Percentiles rank a stretch among this genome's conserved stretches.
Evolutionary conservation across 2,113 vertebrate species (phyloP).

Genomic region (Hemichromis elongatus): DNA sequence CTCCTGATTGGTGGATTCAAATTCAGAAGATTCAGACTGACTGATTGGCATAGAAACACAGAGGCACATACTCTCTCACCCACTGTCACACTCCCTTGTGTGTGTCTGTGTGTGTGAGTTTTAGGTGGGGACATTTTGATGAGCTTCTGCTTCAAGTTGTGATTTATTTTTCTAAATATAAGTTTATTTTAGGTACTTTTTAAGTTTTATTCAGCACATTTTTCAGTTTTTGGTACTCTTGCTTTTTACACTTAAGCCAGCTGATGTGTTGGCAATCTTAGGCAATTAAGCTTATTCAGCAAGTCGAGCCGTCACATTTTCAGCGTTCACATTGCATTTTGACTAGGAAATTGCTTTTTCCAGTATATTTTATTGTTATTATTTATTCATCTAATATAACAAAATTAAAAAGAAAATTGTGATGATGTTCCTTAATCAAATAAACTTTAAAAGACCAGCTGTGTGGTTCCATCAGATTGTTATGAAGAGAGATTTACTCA

Average conservation of each 20-base stretch:
- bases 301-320: not conserved
- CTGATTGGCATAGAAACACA: not conserved
- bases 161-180: not conserved
- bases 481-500: conserved; percentile 55
- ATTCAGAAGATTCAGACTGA: not conserved
- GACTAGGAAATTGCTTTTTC: not conserved
- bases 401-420: not conserved
- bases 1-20: not conserved
- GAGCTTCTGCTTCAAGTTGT: not conserved
- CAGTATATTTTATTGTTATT: not conserved
- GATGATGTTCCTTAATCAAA: not conserved
- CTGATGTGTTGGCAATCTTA: not conserved
- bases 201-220: not conserved
- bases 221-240: not conserved
- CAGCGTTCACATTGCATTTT: not conserved
- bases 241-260: not conserved
- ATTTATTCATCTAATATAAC: not conserved
- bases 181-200: not conserved
- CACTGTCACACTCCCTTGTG: not conserved
- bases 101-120: not conserved
- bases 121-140: not conserved
- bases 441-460: not conserved
- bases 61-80: not conserved
- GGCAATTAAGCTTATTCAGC: not conserved
- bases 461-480: not conserved